These are phyloP conservation scores for Odontothrips loti DNA, from an alignment of 2,888 invertebrate genomes.

Conservation along the genomic window DNA sequence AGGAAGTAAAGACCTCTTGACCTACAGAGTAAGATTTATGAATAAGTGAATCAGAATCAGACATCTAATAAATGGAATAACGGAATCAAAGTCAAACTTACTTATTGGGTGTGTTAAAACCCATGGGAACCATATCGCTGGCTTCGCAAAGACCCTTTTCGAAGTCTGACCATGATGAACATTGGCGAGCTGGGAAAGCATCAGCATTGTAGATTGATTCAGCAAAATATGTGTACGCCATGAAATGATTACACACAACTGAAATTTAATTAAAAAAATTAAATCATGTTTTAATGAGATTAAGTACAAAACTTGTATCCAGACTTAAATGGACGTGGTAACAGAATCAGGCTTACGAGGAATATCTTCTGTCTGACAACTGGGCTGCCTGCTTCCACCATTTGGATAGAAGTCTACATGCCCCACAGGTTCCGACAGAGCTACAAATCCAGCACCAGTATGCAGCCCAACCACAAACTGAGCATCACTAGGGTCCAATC, in stretches of 20 bases:
- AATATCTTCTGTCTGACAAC: slow-evolving; percentile 1
- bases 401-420: slow-evolving; percentile 11
- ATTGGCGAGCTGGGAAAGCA: background rate
- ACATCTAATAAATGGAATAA: background rate
- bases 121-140: slow-evolving; percentile 1
- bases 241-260: slow-evolving; percentile 1
- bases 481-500: background rate
- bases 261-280: background rate
- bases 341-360: background rate
- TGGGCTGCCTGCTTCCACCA: background rate
- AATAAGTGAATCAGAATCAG: background rate
- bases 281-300: background rate
- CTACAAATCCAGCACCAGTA: background rate
- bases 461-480: background rate
- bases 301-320: too few relatives aligned
- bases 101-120: background rate
- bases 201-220: slow-evolving; percentile 11
- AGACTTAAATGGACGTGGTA: background rate
- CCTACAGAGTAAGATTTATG: background rate
- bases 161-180: slow-evolving; percentile 5
- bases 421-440: slow-evolving; percentile 1
- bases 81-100: background rate
- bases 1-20: background rate
- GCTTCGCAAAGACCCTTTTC: background rate
- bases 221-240: background rate